Evolutionary conservation across 2,113 vertebrate genomes (phyloP).

Genomic region (Potamarius usumacintae): DNA sequence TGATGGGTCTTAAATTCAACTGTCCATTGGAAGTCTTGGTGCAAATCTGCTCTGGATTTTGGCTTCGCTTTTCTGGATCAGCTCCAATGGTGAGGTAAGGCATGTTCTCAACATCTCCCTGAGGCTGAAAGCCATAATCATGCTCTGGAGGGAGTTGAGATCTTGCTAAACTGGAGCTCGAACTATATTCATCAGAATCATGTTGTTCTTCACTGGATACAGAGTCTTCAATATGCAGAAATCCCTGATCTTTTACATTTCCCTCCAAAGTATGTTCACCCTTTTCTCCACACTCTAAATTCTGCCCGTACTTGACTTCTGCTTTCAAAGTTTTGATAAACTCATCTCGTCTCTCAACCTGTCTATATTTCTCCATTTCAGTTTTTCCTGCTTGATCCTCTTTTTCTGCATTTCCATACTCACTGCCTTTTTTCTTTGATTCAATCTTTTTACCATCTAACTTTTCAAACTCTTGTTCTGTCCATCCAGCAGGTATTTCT

Average conservation of each 20-base stretch:
- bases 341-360: not conserved
- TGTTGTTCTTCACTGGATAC: not conserved
- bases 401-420: not conserved
- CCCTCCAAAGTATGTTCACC: not conserved
- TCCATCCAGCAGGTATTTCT: not conserved
- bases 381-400: not conserved
- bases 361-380: not conserved
- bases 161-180: not conserved
- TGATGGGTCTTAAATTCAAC: constrained; percentile 42
- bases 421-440: not conserved
- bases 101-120: constrained; percentile 47
- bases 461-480: not conserved
- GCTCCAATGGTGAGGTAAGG: constrained; percentile 70
- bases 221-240: not conserved
- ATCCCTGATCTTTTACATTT: not conserved
- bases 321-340: not conserved
- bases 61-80: constrained; percentile 39
- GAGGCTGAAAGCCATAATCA: not conserved
- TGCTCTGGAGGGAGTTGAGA: not conserved
- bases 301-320: not conserved
- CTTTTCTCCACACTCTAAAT: not conserved
- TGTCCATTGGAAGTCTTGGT: not conserved
- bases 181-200: not conserved
- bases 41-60: constrained; percentile 14
- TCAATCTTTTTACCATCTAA: not conserved